Base-by-base conservation (phyloP, 2,888 invertebrate genomes). In the Mellilla xanthometata region DNA sequence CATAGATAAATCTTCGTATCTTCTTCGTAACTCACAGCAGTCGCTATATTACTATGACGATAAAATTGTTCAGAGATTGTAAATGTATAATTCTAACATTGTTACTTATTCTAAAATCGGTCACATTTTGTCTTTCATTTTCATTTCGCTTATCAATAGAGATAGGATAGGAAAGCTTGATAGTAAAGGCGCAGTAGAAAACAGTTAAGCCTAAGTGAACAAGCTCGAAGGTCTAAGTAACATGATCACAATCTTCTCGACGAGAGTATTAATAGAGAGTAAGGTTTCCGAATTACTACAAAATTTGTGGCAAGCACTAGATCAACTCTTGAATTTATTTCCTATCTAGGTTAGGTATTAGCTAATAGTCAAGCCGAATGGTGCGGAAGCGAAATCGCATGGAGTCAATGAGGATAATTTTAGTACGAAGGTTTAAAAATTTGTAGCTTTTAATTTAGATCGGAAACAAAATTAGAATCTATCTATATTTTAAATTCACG, bases 141-240 rank as follows among this genome's bases (percentile, higher is more conserved):
- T 48, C 38, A 42, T 40, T 50, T 50, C 31, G 44, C 45, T 50
- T 50, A 49, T 31, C 45, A 41, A 60, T 62, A 62, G 52, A 62
- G 50, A 56, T 62, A 67, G 66, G 67, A 66, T 78, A 77, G 70
- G 74, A 75, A 81, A 78, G 75, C 73, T 75, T 71, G 68, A 79
- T 68, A 75, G 68, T 75, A 76, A 76, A 79, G 67, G 70, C 72
- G 70, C 74, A 66, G 76, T 85, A 83, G 79, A 84, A 83, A 83
- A 81, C 68, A 74, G 73, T 74, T 74, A 85, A 84, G 85, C 86
- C 74, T 79, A 84, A 72, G 73, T 74, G 81, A 76, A 81, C 74
- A 87, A 88, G 87, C 88, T 87, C 88, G 79, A 82, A 76, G 69
- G 69, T 75, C 73, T 76, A 75, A 73, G 68, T 61, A 54, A 53